Conservation (phyloP, 2,797 vertebrate species). For the Helarctos malayanus region DNA sequence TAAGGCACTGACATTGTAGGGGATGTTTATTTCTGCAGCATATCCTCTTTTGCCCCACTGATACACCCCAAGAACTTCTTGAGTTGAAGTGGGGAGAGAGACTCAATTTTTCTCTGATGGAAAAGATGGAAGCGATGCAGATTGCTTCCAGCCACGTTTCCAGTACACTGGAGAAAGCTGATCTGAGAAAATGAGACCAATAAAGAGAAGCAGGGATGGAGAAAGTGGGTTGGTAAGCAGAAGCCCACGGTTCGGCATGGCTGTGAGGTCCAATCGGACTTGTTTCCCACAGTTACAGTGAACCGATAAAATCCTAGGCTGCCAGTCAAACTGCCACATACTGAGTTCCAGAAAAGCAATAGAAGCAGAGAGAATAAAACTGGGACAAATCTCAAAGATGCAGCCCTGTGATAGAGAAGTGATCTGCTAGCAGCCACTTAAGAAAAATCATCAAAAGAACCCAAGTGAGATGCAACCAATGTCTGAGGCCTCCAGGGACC, state of each 20-base stretch:
- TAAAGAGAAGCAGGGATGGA: not conserved
- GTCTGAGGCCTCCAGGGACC: not conserved
- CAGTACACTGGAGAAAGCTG: not conserved
- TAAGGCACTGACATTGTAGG: not conserved
- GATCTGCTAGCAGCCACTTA: not conserved
- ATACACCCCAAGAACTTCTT: not conserved
- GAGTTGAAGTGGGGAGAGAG: not conserved
- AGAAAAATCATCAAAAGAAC: not conserved
- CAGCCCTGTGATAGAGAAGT: not conserved
- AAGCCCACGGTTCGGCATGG: not conserved
- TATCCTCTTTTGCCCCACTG: not conserved
- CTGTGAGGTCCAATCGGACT: not conserved
- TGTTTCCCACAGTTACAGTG: not conserved
- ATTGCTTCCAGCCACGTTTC: not conserved
- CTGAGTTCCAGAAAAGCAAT: not conserved
- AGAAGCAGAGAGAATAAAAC: not conserved
- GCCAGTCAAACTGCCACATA: not conserved
- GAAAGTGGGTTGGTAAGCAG: no score
- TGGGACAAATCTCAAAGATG: not conserved
- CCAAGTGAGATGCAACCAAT: no score
- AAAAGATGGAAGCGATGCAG: not conserved
- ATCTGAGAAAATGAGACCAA: not conserved
- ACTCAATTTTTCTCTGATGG: not conserved
- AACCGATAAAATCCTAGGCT: not conserved
- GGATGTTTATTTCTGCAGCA: not conserved